Evolutionary conservation across 2,797 vertebrate genomes (phyloP).

Genomic region (Loris lydekkerianus): DNA sequence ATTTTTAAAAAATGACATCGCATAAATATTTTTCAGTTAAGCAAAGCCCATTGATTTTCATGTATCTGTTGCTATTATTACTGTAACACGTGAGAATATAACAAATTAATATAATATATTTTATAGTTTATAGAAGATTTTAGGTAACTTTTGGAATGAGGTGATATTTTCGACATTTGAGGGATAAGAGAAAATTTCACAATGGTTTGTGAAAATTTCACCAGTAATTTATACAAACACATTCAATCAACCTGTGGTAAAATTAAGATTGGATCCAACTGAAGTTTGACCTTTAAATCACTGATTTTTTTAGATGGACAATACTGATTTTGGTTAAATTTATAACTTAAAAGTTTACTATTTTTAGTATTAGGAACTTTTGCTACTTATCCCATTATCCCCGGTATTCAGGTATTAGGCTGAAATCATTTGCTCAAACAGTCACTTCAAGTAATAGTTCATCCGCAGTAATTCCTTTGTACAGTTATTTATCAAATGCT

Average conservation of each 20-base stretch:
- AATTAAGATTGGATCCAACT: not conserved
- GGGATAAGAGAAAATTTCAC: not conserved
- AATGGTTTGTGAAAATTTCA: not conserved
- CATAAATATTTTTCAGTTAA: not conserved
- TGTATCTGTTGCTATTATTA: not conserved
- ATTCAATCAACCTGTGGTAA: not conserved
- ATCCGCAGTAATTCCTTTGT: not conserved
- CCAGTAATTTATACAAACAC: constrained; percentile 12
- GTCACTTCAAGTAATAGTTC: not conserved
- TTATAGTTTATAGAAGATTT: constrained; percentile 1
- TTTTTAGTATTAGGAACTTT: constrained; percentile 20
- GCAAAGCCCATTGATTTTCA: not conserved
- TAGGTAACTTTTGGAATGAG: not conserved
- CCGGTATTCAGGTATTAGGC: not conserved
- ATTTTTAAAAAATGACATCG: not conserved
- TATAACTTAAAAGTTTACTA: not conserved
- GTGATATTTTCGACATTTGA: not conserved
- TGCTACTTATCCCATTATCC: not conserved
- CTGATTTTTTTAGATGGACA: not conserved
- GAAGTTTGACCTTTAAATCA: constrained; percentile 17
- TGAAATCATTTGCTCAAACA: constrained; percentile 6
- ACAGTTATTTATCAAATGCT: constrained; percentile 47
- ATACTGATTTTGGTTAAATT: not conserved
- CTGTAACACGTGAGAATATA: not conserved
- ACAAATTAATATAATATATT: not conserved